A percentile compares a stretch with the other conserved stretches of the same genome.
phyloP scores from a whole-genome alignment of 2,888 invertebrate species.

The Linnaemya vulpina region DNA sequence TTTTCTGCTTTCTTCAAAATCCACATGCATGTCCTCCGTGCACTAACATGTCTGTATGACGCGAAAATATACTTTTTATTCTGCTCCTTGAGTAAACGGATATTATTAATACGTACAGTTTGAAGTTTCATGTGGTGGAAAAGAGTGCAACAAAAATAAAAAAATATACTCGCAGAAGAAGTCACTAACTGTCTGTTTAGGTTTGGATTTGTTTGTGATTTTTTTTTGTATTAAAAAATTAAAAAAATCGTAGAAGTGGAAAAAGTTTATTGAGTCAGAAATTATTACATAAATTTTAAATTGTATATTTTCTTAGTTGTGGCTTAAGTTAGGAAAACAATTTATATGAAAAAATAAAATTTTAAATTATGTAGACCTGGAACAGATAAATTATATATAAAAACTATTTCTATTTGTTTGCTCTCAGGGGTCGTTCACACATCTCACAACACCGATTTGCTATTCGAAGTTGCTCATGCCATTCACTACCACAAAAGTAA shows the following conservation, averaged over 20 bases:
- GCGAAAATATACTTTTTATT: conserved; percentile 20
- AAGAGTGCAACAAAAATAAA: conserved; percentile 6
- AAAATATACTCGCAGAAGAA: conserved; percentile 11
- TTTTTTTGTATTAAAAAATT: background rate
- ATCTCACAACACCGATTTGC: too few species aligned
- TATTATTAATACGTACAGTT: conserved; percentile 81
- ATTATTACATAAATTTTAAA: conserved; percentile 51
- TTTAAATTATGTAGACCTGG: background rate
- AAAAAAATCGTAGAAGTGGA: conserved; percentile 35
- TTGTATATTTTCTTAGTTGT: conserved; percentile 19
- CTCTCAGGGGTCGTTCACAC: too few species aligned
- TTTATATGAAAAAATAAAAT: background rate
- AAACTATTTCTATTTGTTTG: too few species aligned
- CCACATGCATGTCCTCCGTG: conserved; percentile 66
- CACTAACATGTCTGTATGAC: conserved; percentile 32
- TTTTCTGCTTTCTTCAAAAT: conserved; percentile 28
- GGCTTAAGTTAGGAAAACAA: conserved; percentile 8
- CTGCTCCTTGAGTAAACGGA: conserved; percentile 75
- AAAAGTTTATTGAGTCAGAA: conserved; percentile 69
- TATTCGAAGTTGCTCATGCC: too few species aligned
- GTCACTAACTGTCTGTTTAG: conserved; percentile 62
- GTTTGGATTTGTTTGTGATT: conserved; percentile 31
- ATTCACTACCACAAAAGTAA: too few species aligned
- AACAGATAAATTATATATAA: too few species aligned
- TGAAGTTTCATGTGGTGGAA: conserved; percentile 58